Base-by-base conservation (phyloP, 2,113 vertebrate species). In the Triplophysa siluroides region DNA sequence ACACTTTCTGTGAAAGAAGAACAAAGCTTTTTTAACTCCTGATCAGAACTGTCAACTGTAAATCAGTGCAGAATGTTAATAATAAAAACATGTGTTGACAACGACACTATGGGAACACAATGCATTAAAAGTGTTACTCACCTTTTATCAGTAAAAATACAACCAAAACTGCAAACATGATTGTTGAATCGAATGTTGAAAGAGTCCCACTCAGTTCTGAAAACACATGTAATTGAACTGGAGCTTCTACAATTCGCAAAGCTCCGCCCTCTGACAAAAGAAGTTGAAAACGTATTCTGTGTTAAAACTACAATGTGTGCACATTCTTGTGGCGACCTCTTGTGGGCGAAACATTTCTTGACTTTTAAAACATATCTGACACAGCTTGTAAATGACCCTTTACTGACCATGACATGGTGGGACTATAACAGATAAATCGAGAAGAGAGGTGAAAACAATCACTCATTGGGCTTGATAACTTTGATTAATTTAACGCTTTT, bases 191-290 rank as follows among this genome's bases (percentile, higher is more conserved):
- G 6, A 58, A 38, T 8, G 18, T 26, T 38, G 16, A 19, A 72
- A 38, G 50, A 38, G 19, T 72, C 10, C 19, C 12, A 9, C 11
- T 21, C 18, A 56, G 8, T 2, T 5, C 33, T 0, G 4, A 71
- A 33, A 0, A 19, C 47, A 56, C 5, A 8, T 54, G 14, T 1
- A 50, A 18, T 52, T 56, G 38, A 71, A 10, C 45, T 70, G 18
- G 45, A 70, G 14, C 67, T 26, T 21, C 45, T 52, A 8, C 47
- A 54, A 3, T 2, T n/a, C 12, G 10, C 24, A 71, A 50, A 72
- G 69, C 69, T 38, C 69, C 50, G 8, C 26, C 69, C 69, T 56
- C 50, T 72, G 68, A 23, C 50, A 11, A 33, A n/a, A 43, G 14
- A 5, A 33, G 1, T 18, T 33, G 2, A 13, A 14, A 70, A n/a